Conservation (phyloP, 2,888 invertebrate species). For the Drosophila aldrichi region DNA sequence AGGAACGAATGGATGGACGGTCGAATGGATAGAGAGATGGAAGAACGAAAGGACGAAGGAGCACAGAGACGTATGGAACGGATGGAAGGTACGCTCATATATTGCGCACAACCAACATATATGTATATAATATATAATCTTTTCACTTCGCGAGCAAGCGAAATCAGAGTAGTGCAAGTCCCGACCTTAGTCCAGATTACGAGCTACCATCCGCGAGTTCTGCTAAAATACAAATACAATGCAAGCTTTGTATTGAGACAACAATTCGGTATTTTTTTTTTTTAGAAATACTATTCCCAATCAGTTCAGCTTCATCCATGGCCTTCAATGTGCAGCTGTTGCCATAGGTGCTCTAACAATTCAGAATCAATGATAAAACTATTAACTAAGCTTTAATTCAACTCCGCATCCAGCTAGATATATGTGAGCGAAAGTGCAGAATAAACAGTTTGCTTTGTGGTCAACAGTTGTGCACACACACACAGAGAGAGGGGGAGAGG, state of each 20-base stretch:
- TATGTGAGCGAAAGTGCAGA: background rate
- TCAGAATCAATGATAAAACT: background rate
- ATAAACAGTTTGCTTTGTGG: background rate
- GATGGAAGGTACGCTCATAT: background rate
- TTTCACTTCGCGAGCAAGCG: background rate
- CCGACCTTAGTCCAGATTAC: too few relatives aligned
- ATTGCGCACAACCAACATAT: background rate
- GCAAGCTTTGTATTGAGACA: background rate
- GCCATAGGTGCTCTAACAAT: background rate
- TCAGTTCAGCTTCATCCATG: background rate
- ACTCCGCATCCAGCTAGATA: background rate
- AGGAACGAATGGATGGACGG: too few relatives aligned
- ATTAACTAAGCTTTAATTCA: slow-evolving; percentile 2
- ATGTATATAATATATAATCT: too few relatives aligned
- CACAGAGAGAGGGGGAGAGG: too few relatives aligned
- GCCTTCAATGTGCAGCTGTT: background rate
- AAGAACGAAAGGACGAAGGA: too few relatives aligned
- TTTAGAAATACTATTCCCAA: background rate
- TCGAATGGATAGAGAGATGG: too few relatives aligned
- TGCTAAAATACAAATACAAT: background rate
- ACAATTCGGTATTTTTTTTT: background rate
- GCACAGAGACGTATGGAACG: background rate
- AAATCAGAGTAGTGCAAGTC: background rate
- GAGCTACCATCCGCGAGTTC: background rate
- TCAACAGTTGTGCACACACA: background rate